phyloP scores from a whole-genome alignment of 2,797 vertebrate species.

The Microcaecilia unicolor region DNA sequence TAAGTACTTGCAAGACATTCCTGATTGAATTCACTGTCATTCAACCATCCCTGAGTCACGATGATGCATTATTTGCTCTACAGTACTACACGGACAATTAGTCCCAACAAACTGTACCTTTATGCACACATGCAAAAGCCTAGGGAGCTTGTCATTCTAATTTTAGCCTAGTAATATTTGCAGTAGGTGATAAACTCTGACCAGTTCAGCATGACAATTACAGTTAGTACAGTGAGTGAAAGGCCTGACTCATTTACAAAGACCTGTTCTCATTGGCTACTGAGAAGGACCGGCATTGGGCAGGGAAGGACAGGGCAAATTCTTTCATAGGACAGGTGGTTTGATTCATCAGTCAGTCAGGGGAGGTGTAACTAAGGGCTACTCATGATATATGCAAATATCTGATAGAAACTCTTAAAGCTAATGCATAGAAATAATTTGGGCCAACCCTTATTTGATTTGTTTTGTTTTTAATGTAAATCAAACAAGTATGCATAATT shows the following conservation, averaged over 20 bases:
- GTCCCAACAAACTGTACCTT: not conserved
- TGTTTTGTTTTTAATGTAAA: too few relatives aligned
- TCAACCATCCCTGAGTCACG: conserved; percentile 30
- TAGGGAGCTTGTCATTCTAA: not conserved
- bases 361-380: not conserved
- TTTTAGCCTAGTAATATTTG: not conserved
- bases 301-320: too few relatives aligned
- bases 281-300: too few relatives aligned
- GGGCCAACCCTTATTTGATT: not conserved
- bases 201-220: too few relatives aligned
- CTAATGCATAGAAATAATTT: too few relatives aligned
- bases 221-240: not conserved
- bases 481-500: too few relatives aligned
- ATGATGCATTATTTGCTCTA: conserved; percentile 24
- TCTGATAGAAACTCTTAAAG: not conserved
- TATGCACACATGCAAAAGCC: not conserved
- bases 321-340: too few relatives aligned
- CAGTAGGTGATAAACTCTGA: not conserved
- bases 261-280: too few relatives aligned
- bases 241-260: not conserved
- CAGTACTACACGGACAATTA: conserved; percentile 7
- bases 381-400: not conserved
- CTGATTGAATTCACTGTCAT: conserved; percentile 30
- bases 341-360: not conserved
- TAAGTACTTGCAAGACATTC: conserved; percentile 26